A percentile compares a stretch with the other conserved stretches of the same genome.
Conservation (phyloP, 2,113 vertebrate species). For the Cryptomyrus ogoouensis region DNA sequence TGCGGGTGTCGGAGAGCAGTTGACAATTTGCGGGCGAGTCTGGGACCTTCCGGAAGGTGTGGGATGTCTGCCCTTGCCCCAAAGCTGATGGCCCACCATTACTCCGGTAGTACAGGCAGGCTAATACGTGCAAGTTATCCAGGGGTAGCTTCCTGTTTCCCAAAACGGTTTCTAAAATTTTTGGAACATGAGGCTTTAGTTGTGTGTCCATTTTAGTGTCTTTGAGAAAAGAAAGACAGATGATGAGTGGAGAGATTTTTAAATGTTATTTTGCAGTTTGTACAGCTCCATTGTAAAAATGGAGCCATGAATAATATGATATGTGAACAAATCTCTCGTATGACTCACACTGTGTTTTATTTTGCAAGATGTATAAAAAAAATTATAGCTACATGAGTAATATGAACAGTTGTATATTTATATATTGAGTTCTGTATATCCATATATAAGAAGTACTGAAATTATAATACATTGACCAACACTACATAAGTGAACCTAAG, state of each 20-base stretch:
- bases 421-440: slow-evolving; percentile 1
- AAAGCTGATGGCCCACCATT: background rate
- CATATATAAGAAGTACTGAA: background rate
- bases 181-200: background rate
- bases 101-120: background rate
- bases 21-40: too few relatives aligned
- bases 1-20: too few relatives aligned
- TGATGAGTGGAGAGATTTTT: background rate
- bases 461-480: background rate
- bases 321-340: background rate
- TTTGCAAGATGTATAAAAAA: background rate
- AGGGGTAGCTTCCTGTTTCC: background rate
- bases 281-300: background rate
- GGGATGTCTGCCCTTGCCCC: background rate
- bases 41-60: too few relatives aligned
- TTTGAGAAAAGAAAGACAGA: background rate
- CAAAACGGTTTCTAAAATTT: background rate
- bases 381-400: background rate
- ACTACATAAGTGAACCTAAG: background rate
- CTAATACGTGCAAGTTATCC: background rate
- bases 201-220: background rate
- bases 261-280: background rate
- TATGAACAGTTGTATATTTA: slow-evolving; percentile 10
- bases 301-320: background rate
- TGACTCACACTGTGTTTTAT: slow-evolving; percentile 1